Conservation (phyloP, 1,140 invertebrate species). For the Drosophila subpulchrella region DNA sequence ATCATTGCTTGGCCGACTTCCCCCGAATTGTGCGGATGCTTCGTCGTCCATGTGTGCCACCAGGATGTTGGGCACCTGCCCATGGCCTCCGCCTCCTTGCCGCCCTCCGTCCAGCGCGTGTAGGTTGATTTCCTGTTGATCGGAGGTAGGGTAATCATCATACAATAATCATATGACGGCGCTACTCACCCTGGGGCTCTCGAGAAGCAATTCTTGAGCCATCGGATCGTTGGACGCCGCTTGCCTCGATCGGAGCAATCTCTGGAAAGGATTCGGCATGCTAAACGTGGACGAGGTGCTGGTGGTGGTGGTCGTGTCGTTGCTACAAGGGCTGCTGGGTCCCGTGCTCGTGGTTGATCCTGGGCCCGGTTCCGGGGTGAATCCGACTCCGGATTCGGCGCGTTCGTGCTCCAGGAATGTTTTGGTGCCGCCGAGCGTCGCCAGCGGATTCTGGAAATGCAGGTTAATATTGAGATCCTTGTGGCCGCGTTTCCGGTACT, state of each 20-base stretch:
- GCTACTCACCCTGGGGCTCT: slow-evolving; percentile 60
- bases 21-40: slow-evolving; percentile 41
- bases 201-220: slow-evolving; percentile 64
- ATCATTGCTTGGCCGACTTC: slow-evolving; percentile 62
- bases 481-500: slow-evolving; percentile 62
- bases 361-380: neutral
- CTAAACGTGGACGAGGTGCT: slow-evolving; percentile 32
- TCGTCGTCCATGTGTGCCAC: slow-evolving; percentile 43
- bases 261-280: slow-evolving; percentile 50
- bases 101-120: slow-evolving; percentile 44
- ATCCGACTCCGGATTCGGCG: neutral
- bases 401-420: slow-evolving; percentile 20
- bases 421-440: slow-evolving; percentile 50
- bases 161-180: neutral
- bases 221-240: slow-evolving; percentile 31
- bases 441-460: slow-evolving; percentile 84
- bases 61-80: slow-evolving; percentile 45
- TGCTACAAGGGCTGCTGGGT: slow-evolving; percentile 4
- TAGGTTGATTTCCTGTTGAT: slow-evolving; percentile 52
- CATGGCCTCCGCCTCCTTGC: slow-evolving; percentile 6
- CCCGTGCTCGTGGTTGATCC: neutral
- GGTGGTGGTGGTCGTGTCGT: slow-evolving; percentile 22
- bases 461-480: slow-evolving; percentile 82
- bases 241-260: slow-evolving; percentile 38
- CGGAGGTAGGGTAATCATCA: neutral